Base-by-base conservation (phyloP, 2,888 invertebrate species). In the Adelphocoris suturalis region DNA sequence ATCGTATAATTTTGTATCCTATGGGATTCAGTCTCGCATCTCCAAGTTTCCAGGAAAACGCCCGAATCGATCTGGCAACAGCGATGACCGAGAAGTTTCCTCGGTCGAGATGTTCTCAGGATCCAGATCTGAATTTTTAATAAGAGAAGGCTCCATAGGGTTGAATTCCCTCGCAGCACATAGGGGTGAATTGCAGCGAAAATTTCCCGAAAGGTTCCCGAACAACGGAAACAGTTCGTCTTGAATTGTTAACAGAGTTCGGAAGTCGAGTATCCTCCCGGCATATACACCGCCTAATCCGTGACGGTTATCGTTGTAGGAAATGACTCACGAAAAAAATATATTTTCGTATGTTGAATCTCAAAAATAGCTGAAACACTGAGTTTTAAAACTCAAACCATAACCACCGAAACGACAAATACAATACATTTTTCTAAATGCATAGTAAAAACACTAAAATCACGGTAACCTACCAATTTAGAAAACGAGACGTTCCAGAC, bases 111-210 rank as follows among this genome's bases (percentile, higher is more conserved):
- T 37, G 37, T 37, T 37, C 19, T 7, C 61, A 61, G 19, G 4
- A 61, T 61, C 61, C 61, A n/a, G 61, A 61, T 61, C 61, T 61
- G 61, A 61, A 61, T 61, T n/a, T 14, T 61, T 61, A 61, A 61
- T 61, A n/a, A 19, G 0, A 19, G n/a, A 61, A 61, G 61, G 61
- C 61, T 16, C 57, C 57, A 19, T 7, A 9, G n/a, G 61, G 14
- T n/a, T 9, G n/a, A n/a, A 52, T 52, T n/a, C 61, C 61, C n/a
- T 19, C 9, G n/a, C 19, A 52, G 16, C 19, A 9, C 9, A 61
- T 61, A 9, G 61, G 61, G 61, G n/a, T 19, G 61, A 61, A n/a
- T 9, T 9, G 9, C 61, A 19, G 61, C 61, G 61, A n/a, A 19
- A 61, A 61, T 61, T 61, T 61, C 61, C 61, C 61, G 61, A 61